Conservation (phyloP, 2,888 invertebrate genomes). For the Chouioia cunea region DNA sequence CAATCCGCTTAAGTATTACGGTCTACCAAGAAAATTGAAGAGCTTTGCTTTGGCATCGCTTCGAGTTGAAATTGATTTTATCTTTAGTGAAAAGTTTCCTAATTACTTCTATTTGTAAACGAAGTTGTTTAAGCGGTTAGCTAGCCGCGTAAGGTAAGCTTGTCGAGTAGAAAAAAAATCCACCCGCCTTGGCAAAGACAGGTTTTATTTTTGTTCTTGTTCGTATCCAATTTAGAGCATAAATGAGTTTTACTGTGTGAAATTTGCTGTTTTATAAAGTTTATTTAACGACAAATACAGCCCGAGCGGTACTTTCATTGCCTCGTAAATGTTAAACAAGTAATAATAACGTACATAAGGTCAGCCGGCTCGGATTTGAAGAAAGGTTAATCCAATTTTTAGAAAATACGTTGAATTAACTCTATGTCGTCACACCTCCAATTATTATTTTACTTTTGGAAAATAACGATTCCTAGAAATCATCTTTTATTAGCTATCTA, state of each 20-base stretch:
- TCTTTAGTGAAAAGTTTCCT: constrained; percentile 41
- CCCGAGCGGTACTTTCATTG: no score
- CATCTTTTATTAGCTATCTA: no score
- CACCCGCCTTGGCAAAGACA: constrained; percentile 16
- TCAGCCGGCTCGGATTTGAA: no score
- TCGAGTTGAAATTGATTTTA: constrained; percentile 44
- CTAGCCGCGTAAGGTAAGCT: constrained; percentile 38
- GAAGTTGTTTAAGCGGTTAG: constrained; percentile 35
- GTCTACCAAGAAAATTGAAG: constrained; percentile 5
- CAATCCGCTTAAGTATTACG: constrained; percentile 11
- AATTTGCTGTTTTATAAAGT: background rate
- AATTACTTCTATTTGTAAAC: constrained; percentile 45
- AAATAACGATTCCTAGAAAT: no score
- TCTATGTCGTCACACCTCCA: no score
- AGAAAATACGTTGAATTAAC: no score
- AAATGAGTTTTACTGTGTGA: constrained; percentile 6
- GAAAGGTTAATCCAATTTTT: no score
- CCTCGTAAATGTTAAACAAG: no score
- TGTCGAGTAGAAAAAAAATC: constrained; percentile 37
- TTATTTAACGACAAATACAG: no score
- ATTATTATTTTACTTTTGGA: no score
- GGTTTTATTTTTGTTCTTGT: constrained; percentile 24
- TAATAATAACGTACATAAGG: no score
- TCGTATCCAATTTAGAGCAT: constrained; percentile 17
- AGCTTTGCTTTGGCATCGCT: constrained; percentile 28